Base-by-base conservation (phyloP, 1,140 invertebrate species). In the Ceratoteleas bidentatus region DNA sequence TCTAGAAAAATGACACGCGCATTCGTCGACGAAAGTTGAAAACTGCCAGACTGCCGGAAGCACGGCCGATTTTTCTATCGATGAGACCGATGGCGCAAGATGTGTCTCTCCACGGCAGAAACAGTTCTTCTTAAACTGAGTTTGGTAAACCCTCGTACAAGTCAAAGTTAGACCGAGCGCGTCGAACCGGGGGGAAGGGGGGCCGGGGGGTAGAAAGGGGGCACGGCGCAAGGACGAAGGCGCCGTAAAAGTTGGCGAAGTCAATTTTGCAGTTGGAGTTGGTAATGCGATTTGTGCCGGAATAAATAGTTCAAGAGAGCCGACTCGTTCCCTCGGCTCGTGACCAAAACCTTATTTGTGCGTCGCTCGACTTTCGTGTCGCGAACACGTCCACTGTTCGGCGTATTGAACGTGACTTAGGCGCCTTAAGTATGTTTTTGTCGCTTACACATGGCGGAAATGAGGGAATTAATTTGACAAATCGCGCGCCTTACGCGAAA, bases 251-350 rank as follows among this genome's bases (percentile, higher is more conserved):
- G 89, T 91, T 90, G 87, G 87, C 84, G 84, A 90, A 91, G 90
- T 91, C 90, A 90, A 91, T 91, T 91, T 90, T 90, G 90, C 89
- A 90, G 89, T 89, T 90, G 85, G 87, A 90, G 89, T 91, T 91
- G 89, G 89, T 91, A 91, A 90, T 90, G 88, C 90, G 89, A 91
- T 90, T 91, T 90, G 89, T 89, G 89, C 87, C 86, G 88, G 88
- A 90, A 91, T 90, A 90, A 90, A 90, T 91, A 91, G 89, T 90
- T 88, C 79, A 80, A 66, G 70, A 83, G 58, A 77, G 68, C 77
- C 68, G 73, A 77, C 77, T 81, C 73, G 57, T 73, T 81, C 56
- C 61, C 72, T 73, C 77, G 72, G 62, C 77, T 84, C 69, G 76
- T 84, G 77, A 84, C 82, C 76, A 73, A 68, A 80, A 81, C 73